Percentiles rank a stretch among this genome's conserved stretches.
These are phyloP conservation scores for Pentalonia nigronervosa DNA, from an alignment of 1,140 invertebrate species.

Conservation along the genomic window DNA sequence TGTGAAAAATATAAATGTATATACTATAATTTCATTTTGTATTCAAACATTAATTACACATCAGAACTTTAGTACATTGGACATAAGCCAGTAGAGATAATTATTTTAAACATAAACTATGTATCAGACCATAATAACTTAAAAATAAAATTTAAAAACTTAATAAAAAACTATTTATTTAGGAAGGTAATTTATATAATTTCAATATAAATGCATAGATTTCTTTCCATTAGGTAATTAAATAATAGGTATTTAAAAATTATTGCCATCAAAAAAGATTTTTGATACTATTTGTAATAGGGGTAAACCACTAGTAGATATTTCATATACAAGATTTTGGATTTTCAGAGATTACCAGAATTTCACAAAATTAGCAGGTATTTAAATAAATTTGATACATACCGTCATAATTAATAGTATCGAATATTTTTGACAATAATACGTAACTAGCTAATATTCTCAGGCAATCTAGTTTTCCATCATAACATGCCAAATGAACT, in stretches of 20 bases:
- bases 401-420: slow-evolving; percentile 49
- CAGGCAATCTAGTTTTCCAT: slow-evolving; percentile 31
- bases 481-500: slow-evolving; percentile 57
- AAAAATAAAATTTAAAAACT: not conserved
- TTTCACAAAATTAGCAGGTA: too few species aligned
- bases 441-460: slow-evolving; percentile 34
- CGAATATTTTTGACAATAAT: slow-evolving; percentile 45
- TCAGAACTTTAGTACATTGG: not conserved
- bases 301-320: too few species aligned
- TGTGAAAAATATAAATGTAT: not conserved
- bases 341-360: too few species aligned
- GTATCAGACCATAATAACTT: not conserved
- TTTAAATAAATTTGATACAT: not conserved
- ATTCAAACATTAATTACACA: not conserved
- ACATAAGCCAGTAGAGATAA: not conserved
- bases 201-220: too few species aligned
- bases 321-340: too few species aligned
- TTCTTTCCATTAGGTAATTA: too few species aligned
- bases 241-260: too few species aligned
- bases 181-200: not conserved
- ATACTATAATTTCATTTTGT: not conserved
- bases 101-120: not conserved
- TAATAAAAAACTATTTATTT: not conserved
- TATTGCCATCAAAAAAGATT: too few species aligned
- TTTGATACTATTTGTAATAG: too few species aligned